Percentiles rank a stretch among this genome's conserved stretches.
phyloP scores from a whole-genome alignment of 2,113 vertebrate genomes.

The Chaetura pelagica region DNA sequence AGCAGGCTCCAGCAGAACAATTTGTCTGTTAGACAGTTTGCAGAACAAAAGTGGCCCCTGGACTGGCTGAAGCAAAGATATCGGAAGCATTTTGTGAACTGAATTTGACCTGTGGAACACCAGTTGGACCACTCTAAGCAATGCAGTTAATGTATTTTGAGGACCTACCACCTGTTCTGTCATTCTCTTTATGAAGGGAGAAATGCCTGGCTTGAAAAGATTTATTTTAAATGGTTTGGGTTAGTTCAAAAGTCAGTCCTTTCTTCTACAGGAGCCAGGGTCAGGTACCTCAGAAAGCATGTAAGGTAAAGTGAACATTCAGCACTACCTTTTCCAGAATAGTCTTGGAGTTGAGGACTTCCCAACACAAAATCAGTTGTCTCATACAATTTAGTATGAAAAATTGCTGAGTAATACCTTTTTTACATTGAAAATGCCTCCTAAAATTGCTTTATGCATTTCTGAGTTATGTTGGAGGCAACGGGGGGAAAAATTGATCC shows the following conservation, averaged over 20 bases:
- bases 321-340: not conserved
- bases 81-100: not conserved
- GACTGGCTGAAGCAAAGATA: not conserved
- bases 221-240: not conserved
- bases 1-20: not conserved
- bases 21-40: not conserved
- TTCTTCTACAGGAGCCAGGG: not conserved
- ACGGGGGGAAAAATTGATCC: not conserved
- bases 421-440: not conserved
- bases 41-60: not conserved
- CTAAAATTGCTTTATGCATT: not conserved
- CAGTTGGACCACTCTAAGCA: not conserved
- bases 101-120: not conserved
- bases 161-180: not conserved
- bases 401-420: not conserved
- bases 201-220: not conserved
- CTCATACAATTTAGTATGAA: not conserved
- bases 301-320: not conserved
- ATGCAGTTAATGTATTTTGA: not conserved
- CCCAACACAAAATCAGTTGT: not conserved
- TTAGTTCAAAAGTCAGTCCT: not conserved
- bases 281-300: not conserved
- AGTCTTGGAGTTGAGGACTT: not conserved
- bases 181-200: not conserved
- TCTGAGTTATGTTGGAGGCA: not conserved